Conservation (phyloP, 2,888 invertebrate species). For the Philhelius pedissequus region DNA sequence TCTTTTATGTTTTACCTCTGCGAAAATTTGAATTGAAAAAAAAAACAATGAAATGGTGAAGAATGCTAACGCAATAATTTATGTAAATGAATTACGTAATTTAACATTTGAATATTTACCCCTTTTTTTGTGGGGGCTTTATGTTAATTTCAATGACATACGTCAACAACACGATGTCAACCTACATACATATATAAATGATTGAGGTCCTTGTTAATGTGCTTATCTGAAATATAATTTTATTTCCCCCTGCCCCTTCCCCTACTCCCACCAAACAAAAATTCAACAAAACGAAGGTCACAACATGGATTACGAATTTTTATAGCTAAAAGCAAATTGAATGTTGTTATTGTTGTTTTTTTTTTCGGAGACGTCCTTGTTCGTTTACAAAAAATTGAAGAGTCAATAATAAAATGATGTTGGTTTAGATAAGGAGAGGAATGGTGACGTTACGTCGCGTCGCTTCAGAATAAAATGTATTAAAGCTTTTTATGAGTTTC, state of each 20-base stretch:
- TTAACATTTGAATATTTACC: not conserved
- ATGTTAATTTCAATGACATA: slow-evolving; percentile 46
- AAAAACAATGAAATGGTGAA: not conserved
- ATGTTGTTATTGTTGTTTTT: not conserved
- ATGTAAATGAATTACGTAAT: not conserved
- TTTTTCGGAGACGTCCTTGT: not conserved
- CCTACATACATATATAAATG: no score
- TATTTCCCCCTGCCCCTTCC: not conserved
- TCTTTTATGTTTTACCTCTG: not conserved
- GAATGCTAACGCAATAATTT: not conserved
- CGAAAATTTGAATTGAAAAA: slow-evolving; percentile 14
- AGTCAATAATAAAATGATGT: not conserved
- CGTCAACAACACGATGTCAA: slow-evolving; percentile 11
- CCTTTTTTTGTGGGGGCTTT: slow-evolving; percentile 20
- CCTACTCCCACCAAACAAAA: no score
- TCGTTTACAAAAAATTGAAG: slow-evolving; percentile 31
- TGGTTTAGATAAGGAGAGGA: not conserved
- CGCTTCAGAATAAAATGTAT: not conserved
- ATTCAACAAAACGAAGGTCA: slow-evolving; percentile 23
- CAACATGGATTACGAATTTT: slow-evolving; percentile 25
- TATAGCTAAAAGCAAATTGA: slow-evolving; percentile 19
- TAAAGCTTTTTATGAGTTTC: not conserved
- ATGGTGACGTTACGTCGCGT: not conserved
- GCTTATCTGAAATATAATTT: not conserved
- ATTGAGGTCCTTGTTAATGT: slow-evolving; percentile 14